A percentile compares a stretch with the other conserved stretches of the same genome.
phyloP scores from a whole-genome alignment of 2,888 invertebrate genomes.

The Charanyca ferruginea region DNA sequence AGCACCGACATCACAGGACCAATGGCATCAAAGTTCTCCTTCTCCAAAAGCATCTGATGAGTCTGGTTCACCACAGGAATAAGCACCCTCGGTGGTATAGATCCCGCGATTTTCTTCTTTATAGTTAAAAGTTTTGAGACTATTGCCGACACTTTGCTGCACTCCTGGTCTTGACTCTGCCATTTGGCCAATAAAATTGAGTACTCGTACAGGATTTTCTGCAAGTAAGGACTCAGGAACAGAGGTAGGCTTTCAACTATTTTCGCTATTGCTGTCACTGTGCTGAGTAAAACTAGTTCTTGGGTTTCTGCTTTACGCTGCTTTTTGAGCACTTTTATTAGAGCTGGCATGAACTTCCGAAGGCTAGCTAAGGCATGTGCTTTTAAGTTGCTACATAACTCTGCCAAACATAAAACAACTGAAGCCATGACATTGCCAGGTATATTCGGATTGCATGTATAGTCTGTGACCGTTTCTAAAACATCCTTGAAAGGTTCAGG shows the following conservation, averaged over 20 bases:
- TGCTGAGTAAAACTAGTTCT: conserved; percentile 93
- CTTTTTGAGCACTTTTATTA: conserved; percentile 92
- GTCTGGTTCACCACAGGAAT: conserved; percentile 94
- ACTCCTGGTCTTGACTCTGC: conserved; percentile 85
- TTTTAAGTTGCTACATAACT: conserved; percentile 94
- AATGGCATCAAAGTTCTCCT: conserved; percentile 91
- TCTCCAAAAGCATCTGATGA: conserved; percentile 92
- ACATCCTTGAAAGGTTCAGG: conserved; percentile 94
- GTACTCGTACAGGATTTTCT: conserved; percentile 93
- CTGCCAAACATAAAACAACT: conserved; percentile 94
- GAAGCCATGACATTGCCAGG: conserved; percentile 93
- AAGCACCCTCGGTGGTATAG: conserved; percentile 94
- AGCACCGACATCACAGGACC: conserved; percentile 94
- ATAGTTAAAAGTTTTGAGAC: conserved; percentile 91
- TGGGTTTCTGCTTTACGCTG: conserved; percentile 92
- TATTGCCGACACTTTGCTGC: conserved; percentile 89
- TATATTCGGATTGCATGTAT: conserved; percentile 88
- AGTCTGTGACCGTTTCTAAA: conserved; percentile 92
- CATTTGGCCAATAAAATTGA: conserved; percentile 91
- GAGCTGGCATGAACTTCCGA: conserved; percentile 95
- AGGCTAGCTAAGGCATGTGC: conserved; percentile 94
- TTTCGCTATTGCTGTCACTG: conserved; percentile 95
- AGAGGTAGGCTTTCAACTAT: conserved; percentile 95
- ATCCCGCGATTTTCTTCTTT: conserved; percentile 92
- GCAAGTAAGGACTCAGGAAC: conserved; percentile 96